Evolutionary conservation across 2,113 vertebrate genomes (phyloP).

Genomic region (Pygoscelis antarcticus): DNA sequence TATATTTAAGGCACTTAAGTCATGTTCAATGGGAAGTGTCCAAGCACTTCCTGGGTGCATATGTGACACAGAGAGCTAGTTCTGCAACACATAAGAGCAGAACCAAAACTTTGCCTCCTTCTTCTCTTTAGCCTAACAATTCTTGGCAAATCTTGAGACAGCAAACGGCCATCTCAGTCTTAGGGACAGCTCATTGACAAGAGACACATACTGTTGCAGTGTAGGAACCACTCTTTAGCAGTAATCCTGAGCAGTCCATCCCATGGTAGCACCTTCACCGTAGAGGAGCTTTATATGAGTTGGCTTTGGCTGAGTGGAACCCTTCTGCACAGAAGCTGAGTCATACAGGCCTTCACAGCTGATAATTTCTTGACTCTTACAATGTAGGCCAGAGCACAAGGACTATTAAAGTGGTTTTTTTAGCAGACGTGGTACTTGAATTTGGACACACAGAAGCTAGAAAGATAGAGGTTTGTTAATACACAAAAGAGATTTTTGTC

Average conservation of each 20-base stretch:
- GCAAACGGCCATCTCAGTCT: neutral
- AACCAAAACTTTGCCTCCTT: neutral
- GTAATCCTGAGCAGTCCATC: neutral
- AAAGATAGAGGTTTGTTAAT: neutral
- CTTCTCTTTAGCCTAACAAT: neutral
- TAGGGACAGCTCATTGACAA: neutral
- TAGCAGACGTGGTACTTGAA: neutral
- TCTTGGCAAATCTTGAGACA: neutral
- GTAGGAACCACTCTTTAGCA: neutral
- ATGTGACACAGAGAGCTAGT: neutral
- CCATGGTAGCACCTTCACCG: neutral
- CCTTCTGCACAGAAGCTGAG: neutral
- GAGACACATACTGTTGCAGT: neutral
- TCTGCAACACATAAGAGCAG: neutral
- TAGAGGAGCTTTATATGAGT: neutral
- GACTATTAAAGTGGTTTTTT: neutral
- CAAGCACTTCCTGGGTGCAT: neutral
- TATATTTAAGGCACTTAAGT: neutral
- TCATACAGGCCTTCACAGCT: neutral
- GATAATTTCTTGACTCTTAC: neutral
- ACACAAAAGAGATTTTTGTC: neutral
- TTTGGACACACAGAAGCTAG: neutral
- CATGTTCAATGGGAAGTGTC: neutral
- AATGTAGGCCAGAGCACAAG: neutral
- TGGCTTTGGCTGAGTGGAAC: neutral